Base-by-base conservation (phyloP, 2,797 vertebrate genomes). In the Pseudomugil tenellus region DNA sequence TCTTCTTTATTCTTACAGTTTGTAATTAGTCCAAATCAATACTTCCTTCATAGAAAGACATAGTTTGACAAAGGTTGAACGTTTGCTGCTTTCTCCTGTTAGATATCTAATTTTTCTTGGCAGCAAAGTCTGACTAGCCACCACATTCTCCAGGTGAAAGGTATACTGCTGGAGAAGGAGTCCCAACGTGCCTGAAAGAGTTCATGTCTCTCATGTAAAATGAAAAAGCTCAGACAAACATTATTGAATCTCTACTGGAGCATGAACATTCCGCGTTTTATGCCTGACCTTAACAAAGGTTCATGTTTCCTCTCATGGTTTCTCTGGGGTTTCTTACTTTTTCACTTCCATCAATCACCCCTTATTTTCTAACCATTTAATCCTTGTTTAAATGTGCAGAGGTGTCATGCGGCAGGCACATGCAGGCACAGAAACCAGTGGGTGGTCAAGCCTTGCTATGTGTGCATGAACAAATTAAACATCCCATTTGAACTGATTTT, bases 191-290 rank as follows among this genome's bases (percentile, higher is more conserved):
- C 55, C 63, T 56, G 7, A 65, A 84, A 66, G 41, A 77, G 79
- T 75, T 86, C 60, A 76, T 23, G 65, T 73, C 76, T 85, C 80
- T 77, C 71, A 59, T 78, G 76, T 84, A 72, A 85, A 89, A 89
- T 83, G 87, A 91, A 90, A 75, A 54, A 59, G 70, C 83, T 85
- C 79, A 79, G 70, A 82, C 77, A 87, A 87, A 88, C 85, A 87
- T 88, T 85, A 87, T 87, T 87, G 79, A 84, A 83, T 65, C 51
- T 85, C 51, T 73, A 56, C 74, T 84, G 70, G 77, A 82, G 79
- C 76, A 23, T 77, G 73, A 87, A 84, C 80, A 68, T 88, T 90
- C 81, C 85, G 68, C 37, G 49, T 67, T 76, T 83, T 85, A 83
- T 89, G 79, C 76, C 85, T 63, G 79, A 76, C 69, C 73, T 64